These are phyloP conservation scores for Sterrhoptilus dennistouni DNA, from an alignment of 2,113 vertebrate species.

Conservation along the genomic window DNA sequence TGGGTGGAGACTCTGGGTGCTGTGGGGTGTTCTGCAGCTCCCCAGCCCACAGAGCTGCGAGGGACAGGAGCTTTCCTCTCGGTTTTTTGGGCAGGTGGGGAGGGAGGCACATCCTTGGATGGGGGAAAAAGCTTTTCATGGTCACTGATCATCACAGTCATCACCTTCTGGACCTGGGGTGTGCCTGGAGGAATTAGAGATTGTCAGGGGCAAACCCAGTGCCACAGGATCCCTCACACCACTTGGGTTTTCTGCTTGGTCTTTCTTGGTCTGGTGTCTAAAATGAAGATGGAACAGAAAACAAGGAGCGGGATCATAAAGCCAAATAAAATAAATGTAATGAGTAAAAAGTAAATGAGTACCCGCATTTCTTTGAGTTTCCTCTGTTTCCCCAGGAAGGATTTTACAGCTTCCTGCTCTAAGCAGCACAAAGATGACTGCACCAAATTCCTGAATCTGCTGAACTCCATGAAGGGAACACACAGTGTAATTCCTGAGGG, in stretches of 20 bases:
- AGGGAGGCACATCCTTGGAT: conserved; percentile 77
- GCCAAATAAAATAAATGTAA: neutral
- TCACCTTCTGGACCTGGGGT: conserved; percentile 91
- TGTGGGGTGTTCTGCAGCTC: conserved; percentile 75
- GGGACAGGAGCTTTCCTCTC: conserved; percentile 78
- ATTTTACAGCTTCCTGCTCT: neutral
- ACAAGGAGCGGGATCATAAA: neutral
- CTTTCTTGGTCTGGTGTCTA: neutral
- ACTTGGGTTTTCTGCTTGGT: neutral
- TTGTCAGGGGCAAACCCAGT: neutral
- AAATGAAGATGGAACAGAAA: neutral
- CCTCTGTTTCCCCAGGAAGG: neutral
- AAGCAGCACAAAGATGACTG: neutral
- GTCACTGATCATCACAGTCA: conserved; percentile 93
- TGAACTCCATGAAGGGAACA: neutral
- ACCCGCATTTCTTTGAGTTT: neutral
- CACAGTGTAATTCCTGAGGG: neutral
- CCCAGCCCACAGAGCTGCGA: conserved; percentile 93
- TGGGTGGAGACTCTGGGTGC: neutral
- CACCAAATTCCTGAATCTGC: neutral
- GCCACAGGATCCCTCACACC: fast-evolving
- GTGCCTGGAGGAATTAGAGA: conserved; percentile 77
- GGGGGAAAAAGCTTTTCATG: conserved; percentile 87
- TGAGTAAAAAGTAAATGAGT: neutral
- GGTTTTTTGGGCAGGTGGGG: conserved; percentile 66